phyloP scores from a whole-genome alignment of 2,797 vertebrate species.

The Percopsis omiscomaycus region DNA sequence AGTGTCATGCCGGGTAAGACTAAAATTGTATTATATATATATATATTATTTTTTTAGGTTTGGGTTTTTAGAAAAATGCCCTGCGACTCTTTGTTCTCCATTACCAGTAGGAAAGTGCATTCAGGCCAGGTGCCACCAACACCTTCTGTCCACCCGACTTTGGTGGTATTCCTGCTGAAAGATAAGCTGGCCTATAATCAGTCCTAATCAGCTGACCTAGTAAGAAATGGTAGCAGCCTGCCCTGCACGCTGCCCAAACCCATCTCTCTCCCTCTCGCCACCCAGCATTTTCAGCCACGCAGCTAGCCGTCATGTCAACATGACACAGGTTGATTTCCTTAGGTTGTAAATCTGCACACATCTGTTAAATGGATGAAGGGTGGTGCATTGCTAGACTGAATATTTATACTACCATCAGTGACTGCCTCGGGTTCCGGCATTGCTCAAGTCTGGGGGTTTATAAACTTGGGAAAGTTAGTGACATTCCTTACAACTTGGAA shows the following conservation, averaged over 20 bases:
- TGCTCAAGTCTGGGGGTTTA: slow-evolving; percentile 18
- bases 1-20: background rate
- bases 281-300: slow-evolving; percentile 26
- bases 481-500: background rate
- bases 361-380: slow-evolving; percentile 37
- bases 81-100: no score
- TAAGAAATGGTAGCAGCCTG: slow-evolving; percentile 47
- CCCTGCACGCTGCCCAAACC: background rate
- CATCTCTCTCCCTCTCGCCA: slow-evolving; percentile 35
- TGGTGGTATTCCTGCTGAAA: slow-evolving; percentile 62
- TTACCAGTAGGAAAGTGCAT: no score
- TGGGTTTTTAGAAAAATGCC: no score
- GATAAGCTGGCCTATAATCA: slow-evolving; percentile 60
- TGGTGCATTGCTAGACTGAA: slow-evolving; percentile 26
- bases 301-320: slow-evolving; percentile 55
- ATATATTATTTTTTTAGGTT: no score
- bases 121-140: background rate
- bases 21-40: no score
- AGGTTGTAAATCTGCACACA: slow-evolving; percentile 53
- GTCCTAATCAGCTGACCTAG: slow-evolving; percentile 61
- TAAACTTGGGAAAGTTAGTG: slow-evolving; percentile 10
- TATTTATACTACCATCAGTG: slow-evolving; percentile 21
- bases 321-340: slow-evolving; percentile 37
- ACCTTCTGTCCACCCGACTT: slow-evolving; percentile 4
- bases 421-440: slow-evolving; percentile 27